These are phyloP conservation scores for Sinonovacula constricta DNA, from an alignment of 1,140 invertebrate species.

Conservation along the genomic window DNA sequence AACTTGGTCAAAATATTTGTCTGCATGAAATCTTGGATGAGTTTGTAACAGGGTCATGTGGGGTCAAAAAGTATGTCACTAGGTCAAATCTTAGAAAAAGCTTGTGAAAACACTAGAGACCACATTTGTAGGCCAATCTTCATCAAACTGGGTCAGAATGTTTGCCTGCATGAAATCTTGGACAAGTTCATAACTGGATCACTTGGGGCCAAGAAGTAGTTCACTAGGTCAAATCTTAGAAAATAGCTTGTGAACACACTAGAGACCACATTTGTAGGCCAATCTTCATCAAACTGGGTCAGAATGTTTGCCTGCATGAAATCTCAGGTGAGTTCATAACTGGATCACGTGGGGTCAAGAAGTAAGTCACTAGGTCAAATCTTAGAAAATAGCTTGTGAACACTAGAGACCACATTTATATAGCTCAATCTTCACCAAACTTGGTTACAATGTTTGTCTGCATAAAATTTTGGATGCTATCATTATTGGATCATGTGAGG, in stretches of 20 bases:
- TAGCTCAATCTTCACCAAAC: too few species aligned
- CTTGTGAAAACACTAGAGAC: background rate
- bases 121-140: background rate
- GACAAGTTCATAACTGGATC: background rate
- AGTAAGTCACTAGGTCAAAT: background rate
- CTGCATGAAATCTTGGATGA: background rate
- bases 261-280: background rate
- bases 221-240: background rate
- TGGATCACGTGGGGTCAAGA: background rate
- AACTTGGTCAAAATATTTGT: background rate
- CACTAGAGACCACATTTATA: background rate
- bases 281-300: background rate
- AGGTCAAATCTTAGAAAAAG: background rate
- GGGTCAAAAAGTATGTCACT: background rate
- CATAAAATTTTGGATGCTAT: too few species aligned
- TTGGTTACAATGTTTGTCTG: too few species aligned
- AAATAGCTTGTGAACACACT: background rate
- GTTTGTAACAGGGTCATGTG: background rate
- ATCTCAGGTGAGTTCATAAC: background rate
- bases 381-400: background rate
- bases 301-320: background rate
- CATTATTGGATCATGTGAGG: too few species aligned
- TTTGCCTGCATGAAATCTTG: background rate
- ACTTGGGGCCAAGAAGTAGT: background rate
- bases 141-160: background rate